phyloP scores from a whole-genome alignment of 2,797 vertebrate species.

The Neosalanx taihuensis region DNA sequence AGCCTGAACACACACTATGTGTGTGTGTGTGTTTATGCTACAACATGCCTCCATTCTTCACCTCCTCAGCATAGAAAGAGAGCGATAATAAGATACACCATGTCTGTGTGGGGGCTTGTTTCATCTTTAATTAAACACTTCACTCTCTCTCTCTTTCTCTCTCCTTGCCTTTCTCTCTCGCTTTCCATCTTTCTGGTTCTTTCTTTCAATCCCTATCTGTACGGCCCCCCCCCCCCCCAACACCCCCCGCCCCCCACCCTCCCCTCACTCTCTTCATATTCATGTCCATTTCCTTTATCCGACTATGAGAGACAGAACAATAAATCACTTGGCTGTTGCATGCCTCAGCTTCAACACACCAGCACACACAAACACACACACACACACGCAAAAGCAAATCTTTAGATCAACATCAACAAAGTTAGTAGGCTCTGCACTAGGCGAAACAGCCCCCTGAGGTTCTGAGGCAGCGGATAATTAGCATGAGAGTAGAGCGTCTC shows the following conservation, averaged over 20 bases:
- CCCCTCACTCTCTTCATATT: neutral
- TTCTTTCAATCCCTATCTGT: neutral
- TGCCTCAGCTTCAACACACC: neutral
- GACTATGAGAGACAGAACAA: neutral
- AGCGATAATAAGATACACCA: neutral
- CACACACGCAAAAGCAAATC: neutral
- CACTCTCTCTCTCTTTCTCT: conserved; percentile 34
- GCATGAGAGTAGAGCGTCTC: neutral
- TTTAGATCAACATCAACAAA: conserved; percentile 1
- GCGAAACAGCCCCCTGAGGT: neutral
- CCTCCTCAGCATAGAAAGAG: neutral
- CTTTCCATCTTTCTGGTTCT: neutral
- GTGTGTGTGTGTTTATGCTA: neutral
- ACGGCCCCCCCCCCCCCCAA: no score
- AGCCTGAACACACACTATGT: no score
- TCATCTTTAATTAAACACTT: conserved; percentile 19
- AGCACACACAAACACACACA: conserved; percentile 5
- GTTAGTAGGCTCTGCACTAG: neutral
- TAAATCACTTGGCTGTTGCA: neutral
- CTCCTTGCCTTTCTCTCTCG: neutral
- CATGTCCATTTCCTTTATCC: neutral
- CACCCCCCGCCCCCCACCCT: no score
- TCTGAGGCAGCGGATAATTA: neutral
- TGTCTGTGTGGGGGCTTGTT: neutral
- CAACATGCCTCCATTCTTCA: neutral